Conservation (phyloP, 2,797 vertebrate species). For the Valencia hispanica region DNA sequence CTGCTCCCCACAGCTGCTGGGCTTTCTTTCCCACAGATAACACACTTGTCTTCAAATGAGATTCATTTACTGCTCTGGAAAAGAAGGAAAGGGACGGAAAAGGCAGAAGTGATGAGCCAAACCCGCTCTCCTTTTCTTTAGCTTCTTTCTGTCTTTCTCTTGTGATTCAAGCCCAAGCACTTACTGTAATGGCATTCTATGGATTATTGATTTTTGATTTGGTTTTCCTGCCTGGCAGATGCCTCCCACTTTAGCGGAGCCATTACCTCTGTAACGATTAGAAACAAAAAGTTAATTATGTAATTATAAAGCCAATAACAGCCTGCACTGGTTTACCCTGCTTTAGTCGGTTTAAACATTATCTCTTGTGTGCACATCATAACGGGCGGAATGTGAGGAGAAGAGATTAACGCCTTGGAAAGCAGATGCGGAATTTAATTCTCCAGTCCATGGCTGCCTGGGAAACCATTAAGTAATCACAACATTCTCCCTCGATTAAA, state of each 20-base stretch:
- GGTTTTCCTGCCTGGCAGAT: slow-evolving; percentile 93
- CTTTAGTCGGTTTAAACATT: slow-evolving; percentile 99
- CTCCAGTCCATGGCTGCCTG: slow-evolving; percentile 98
- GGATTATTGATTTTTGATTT: slow-evolving; percentile 99
- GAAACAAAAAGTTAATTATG: slow-evolving; percentile 99
- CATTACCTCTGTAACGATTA: slow-evolving; percentile 99
- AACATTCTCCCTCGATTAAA: slow-evolving; percentile 98
- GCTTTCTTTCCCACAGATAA: slow-evolving; percentile 93
- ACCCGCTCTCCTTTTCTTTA: slow-evolving; percentile 51
- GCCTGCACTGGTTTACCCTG: slow-evolving; percentile 99
- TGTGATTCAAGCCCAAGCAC: slow-evolving; percentile 84
- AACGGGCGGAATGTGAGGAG: slow-evolving; percentile 99
- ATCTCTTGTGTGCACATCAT: slow-evolving; percentile 99
- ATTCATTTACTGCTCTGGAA: slow-evolving; percentile 93
- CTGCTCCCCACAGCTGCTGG: slow-evolving; percentile 90
- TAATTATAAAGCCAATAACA: slow-evolving; percentile 99
- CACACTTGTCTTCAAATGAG: slow-evolving; percentile 92
- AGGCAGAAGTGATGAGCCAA: slow-evolving; percentile 45
- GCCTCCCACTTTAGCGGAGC: slow-evolving; percentile 96
- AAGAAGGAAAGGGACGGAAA: slow-evolving; percentile 54
- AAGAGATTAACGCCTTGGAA: slow-evolving; percentile 99
- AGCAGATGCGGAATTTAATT: slow-evolving; percentile 99
- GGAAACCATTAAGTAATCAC: slow-evolving; percentile 99
- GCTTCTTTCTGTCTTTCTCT: slow-evolving; percentile 50
- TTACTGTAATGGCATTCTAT: slow-evolving; percentile 96